Evolutionary conservation across 2,797 vertebrate species (phyloP), one percentile per base, ranked within the genome.

Genomic region (Acestrorhynchus altus): DNA sequence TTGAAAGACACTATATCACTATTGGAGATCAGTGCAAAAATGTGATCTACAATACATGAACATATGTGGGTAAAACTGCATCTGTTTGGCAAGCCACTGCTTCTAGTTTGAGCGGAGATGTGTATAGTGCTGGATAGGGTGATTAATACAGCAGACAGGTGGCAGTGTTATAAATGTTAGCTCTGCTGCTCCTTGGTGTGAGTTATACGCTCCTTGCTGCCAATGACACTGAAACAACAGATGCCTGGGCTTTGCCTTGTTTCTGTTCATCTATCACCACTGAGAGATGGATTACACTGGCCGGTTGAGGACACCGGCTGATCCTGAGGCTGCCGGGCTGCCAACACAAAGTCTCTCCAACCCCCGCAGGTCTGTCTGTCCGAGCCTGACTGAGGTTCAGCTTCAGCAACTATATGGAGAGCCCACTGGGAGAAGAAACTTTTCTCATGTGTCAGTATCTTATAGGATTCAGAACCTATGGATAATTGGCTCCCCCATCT

Each of bases 91-190:
- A 40, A 72, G 65, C 12, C 42, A n/a, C 31, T 1, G 9, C 68
- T 49, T 16, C 13, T 15, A 57, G 57, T 60, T 28, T 49, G 35
- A 39, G 44, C 22, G 42, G 54, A 40, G 47, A 69, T 78, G 70
- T 51, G 61, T 42, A 64, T 52, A 46, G 74, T 77, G 73, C 64
- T 67, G 59, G 52, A 24, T 24, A 4, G 28, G 52, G 65, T 81
- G 72, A 83, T 85, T 73, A 68, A 83, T 81, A 80, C 46, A 26
- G 31, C 4, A 47, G 69, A 81, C 72, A 82, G 75, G 71, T 78
- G 61, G 66, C 67, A 75, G 71, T 77, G 42, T 80, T 84, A 76
- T 83, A 84, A 84, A 81, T 81, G 77, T 84, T 81, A 79, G 59
- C 65, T 76, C 66, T 79, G 39, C n/a, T 52, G 74, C 78, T 77